phyloP scores from a whole-genome alignment of 2,888 invertebrate genomes.

The Apeira syringaria region DNA sequence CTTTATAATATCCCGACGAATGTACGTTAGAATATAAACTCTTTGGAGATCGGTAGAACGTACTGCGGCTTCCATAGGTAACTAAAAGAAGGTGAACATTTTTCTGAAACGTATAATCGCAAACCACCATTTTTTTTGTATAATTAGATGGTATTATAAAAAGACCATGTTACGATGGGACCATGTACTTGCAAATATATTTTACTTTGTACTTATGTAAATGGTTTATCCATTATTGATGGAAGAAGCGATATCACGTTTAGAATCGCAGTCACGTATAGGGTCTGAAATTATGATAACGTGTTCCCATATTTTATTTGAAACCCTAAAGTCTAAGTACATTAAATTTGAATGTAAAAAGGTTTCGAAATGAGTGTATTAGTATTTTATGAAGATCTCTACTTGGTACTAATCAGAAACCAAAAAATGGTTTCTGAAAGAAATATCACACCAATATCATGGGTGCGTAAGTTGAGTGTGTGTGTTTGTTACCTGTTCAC shows the following conservation, averaged over 20 bases:
- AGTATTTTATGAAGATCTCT: no score
- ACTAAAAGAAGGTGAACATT: background rate
- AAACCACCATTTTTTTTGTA: background rate
- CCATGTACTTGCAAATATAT: conserved; percentile 4
- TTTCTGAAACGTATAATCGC: background rate
- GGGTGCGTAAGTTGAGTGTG: no score
- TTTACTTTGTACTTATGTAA: conserved; percentile 12
- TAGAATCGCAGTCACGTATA: conserved; percentile 7
- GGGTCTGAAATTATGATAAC: conserved; percentile 5
- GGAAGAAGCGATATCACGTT: conserved; percentile 1
- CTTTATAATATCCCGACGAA: no score
- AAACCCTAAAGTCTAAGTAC: conserved; percentile 2
- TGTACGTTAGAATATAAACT: no score
- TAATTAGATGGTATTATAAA: conserved; percentile 7
- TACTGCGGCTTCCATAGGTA: conserved; percentile 12
- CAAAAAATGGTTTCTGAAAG: no score
- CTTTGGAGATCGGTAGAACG: no score
- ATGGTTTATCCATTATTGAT: conserved; percentile 10
- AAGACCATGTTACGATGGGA: conserved; percentile 6
- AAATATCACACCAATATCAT: no score
- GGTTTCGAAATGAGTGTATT: background rate
- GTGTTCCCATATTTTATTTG: conserved; percentile 5
- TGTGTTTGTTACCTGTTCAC: no score
- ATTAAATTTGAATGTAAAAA: conserved; percentile 1
- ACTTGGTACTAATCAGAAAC: no score